These are phyloP conservation scores for Morus bassanus DNA, from an alignment of 2,797 vertebrate genomes.

Conservation along the genomic window DNA sequence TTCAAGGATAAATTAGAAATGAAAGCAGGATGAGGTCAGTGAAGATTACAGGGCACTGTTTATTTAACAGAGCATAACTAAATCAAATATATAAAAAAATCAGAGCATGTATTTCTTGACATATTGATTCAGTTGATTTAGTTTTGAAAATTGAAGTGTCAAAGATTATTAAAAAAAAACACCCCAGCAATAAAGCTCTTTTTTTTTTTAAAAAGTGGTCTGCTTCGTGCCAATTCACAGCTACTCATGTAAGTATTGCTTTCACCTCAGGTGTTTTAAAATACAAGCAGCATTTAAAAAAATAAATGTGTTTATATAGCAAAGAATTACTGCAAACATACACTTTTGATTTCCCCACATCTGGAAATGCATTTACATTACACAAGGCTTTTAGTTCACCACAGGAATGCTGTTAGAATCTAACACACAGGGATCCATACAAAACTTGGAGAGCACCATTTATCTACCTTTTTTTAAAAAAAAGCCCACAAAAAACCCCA, in stretches of 20 bases:
- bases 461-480: background rate
- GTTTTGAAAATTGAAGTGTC: background rate
- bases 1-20: background rate
- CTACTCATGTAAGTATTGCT: background rate
- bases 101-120: background rate
- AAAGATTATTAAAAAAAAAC: background rate
- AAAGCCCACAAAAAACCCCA: background rate
- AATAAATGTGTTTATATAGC: background rate
- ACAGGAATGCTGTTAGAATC: background rate
- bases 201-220: background rate
- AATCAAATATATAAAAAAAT: slow-evolving; percentile 8
- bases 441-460: background rate
- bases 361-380: background rate
- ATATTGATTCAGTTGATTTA: background rate
- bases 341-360: background rate
- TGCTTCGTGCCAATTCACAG: background rate
- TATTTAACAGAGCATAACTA: background rate
- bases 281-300: background rate
- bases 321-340: background rate
- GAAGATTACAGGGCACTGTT: background rate
- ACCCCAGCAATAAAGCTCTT: background rate
- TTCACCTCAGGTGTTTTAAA: background rate
- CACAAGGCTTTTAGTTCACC: background rate
- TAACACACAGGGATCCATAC: background rate
- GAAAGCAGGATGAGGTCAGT: background rate